Percentiles rank a stretch among this genome's conserved stretches.
These are phyloP conservation scores for Rhynchopsitta pachyrhyncha DNA, from an alignment of 2,113 vertebrate genomes.

Conservation along the genomic window DNA sequence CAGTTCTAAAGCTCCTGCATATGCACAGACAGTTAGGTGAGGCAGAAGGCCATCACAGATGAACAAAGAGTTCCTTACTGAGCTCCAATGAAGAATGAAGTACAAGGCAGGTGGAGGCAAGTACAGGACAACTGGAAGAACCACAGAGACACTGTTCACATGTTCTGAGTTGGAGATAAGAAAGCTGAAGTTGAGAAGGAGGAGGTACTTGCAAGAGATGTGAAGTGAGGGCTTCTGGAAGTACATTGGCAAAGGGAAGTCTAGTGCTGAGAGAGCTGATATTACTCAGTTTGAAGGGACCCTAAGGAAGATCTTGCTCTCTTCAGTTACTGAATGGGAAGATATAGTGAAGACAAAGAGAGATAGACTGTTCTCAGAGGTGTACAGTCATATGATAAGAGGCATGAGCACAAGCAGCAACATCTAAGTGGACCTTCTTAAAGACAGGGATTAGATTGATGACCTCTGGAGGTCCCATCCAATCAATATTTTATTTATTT, in stretches of 20 bases:
- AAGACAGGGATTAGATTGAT: neutral
- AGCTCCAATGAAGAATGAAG: neutral
- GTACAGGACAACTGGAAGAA: neutral
- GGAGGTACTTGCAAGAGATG: neutral
- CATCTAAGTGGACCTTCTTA: neutral
- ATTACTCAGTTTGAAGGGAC: neutral
- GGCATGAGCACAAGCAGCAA: neutral
- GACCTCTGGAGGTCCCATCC: neutral
- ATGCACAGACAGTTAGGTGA: neutral
- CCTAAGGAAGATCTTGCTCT: neutral
- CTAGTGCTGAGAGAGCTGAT: neutral
- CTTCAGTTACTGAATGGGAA: neutral
- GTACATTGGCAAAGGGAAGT: neutral
- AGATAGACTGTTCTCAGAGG: neutral
- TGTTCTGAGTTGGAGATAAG: neutral
- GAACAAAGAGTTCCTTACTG: neutral
- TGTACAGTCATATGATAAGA: fast-evolving
- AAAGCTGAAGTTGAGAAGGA: neutral
- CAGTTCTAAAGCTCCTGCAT: neutral
- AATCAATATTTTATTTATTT: neutral
- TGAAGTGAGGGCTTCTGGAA: neutral
- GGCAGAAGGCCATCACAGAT: neutral
- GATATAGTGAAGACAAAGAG: neutral
- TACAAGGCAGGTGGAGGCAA: neutral
- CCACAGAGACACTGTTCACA: neutral